Conservation (phyloP, 2,888 invertebrate species). For the Idaea straminata region DNA sequence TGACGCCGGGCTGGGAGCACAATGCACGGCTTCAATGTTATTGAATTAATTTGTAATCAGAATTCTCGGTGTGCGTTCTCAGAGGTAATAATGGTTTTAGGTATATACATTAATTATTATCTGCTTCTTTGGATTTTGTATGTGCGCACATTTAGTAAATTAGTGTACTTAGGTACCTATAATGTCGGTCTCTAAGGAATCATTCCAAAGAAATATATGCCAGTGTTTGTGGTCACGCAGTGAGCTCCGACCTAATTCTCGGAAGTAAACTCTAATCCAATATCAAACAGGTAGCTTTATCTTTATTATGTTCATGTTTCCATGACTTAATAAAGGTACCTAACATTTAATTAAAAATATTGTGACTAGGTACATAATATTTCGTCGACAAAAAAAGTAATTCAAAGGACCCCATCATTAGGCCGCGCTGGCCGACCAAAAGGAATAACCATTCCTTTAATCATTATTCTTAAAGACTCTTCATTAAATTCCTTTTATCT, state of each 20-base stretch:
- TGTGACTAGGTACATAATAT: slow-evolving; percentile 53
- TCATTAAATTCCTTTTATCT: slow-evolving; percentile 81
- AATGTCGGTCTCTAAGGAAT: slow-evolving; percentile 18
- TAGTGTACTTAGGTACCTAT: slow-evolving; percentile 16
- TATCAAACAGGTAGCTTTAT: slow-evolving; percentile 6
- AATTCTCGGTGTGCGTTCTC: slow-evolving; percentile 72
- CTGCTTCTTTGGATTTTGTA: slow-evolving; percentile 28
- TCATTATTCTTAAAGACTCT: slow-evolving; percentile 80
- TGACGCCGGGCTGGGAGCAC: slow-evolving; percentile 70
- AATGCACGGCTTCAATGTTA: slow-evolving; percentile 76
- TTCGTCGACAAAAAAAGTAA: slow-evolving; percentile 68
- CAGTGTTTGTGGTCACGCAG: slow-evolving; percentile 14
- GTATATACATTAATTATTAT: slow-evolving; percentile 33
- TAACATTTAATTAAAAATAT: slow-evolving; percentile 61
- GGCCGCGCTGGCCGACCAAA: slow-evolving; percentile 59
- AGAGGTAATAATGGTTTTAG: slow-evolving; percentile 62
- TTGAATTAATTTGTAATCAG: slow-evolving; percentile 79
- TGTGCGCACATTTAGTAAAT: slow-evolving; percentile 21
- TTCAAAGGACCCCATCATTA: slow-evolving; percentile 76
- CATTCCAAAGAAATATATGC: slow-evolving; percentile 15
- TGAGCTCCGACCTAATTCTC: slow-evolving; percentile 4
- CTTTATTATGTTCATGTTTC: slow-evolving; percentile 10
- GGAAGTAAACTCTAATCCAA: background rate
- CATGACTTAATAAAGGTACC: slow-evolving; percentile 15
- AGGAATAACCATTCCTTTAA: slow-evolving; percentile 79